Evolutionary conservation across 2,113 vertebrate species (phyloP).

Genomic region (Scolopax mira): DNA sequence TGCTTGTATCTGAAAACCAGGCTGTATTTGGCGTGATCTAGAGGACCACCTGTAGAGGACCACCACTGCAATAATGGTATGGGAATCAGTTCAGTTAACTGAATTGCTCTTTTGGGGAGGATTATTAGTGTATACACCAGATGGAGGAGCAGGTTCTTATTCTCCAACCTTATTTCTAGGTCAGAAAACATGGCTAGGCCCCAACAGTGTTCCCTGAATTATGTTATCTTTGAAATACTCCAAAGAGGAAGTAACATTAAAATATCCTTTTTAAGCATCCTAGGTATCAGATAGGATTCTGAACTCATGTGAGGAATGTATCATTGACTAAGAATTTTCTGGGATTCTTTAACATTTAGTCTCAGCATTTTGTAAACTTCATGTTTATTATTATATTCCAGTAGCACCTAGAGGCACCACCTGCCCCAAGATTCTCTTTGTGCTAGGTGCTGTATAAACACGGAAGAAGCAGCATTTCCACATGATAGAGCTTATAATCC

Average conservation of each 20-base stretch:
- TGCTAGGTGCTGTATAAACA: background rate
- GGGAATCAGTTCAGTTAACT: background rate
- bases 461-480: background rate
- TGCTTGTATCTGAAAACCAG: background rate
- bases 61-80: background rate
- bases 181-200: background rate
- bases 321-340: background rate
- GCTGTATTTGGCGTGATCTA: background rate
- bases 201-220: background rate
- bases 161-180: conserved; percentile 13
- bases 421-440: background rate
- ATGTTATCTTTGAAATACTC: background rate
- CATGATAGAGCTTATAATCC: background rate
- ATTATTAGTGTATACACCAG: background rate
- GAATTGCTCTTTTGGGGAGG: background rate
- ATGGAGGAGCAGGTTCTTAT: background rate
- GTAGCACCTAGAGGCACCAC: background rate
- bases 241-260: background rate
- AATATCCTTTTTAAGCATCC: background rate
- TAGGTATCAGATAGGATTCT: background rate
- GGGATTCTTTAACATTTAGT: background rate
- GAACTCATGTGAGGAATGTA: background rate
- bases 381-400: background rate
- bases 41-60: background rate
- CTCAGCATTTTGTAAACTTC: background rate